Base-by-base conservation (phyloP, 2,113 vertebrate species). In the Lampris incognitus region DNA sequence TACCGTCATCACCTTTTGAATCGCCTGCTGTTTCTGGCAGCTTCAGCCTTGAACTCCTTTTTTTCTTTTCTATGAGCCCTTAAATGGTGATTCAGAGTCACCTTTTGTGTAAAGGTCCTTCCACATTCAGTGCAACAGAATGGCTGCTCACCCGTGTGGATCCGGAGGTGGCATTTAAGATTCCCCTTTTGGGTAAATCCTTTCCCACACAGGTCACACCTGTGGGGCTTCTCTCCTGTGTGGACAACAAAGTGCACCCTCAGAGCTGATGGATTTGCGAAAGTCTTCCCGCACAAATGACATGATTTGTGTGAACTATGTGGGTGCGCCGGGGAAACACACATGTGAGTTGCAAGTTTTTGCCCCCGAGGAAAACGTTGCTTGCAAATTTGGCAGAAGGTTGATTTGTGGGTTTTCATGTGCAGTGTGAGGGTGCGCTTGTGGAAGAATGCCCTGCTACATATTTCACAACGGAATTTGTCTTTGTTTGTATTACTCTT, bases 161-260 rank as follows among this genome's bases (percentile, higher is more conserved):
- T 85, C 52, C 90, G 90, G 9, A 92, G 74, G 44, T 94, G 92
- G 79, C 83, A 87, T 44, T 87, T 90, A 13, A 93, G 86, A 83
- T 91, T 91, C 73, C 89, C 83, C 83, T 92, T 93, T 71, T 93
- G 91, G 24, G 85, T 87, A 76, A 93, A 92, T 42, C 83, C n/a
- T 80, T 88, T 92, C 6, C 85, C 88, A 46, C 91, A 92, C 1
- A 86, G 39, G 51, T 39, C 69, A 66, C 92, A 92, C 5, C 55
- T 79, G 76, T 87, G 75, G 44, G 92, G 88, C 77, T 86, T 90
- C 73, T 92, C 91, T 42, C 92, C 92, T 0, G 87, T 91, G 84
- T 93, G 92, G 56, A 92, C 85, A 5, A 91, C 81, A 3, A 78
- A 78, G 41, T 92, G 92, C 42, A 85, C 88, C 72, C 79, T 85